Conservation (phyloP, 2,888 invertebrate species). For the Eilema caniola region DNA sequence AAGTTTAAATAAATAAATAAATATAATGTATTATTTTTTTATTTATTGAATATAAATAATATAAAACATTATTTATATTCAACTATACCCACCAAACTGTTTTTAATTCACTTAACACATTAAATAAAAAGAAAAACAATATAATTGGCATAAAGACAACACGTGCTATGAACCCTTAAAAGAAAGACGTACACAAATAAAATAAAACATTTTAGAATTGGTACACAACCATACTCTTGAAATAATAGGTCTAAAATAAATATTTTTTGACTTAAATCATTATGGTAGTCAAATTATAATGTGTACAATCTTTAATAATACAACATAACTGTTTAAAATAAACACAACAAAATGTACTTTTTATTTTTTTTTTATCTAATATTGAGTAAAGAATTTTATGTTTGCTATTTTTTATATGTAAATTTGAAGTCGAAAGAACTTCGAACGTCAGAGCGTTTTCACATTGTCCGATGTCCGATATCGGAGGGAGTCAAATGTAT, state of each 20-base stretch:
- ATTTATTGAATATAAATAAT: too few relatives aligned
- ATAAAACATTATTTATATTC: not conserved
- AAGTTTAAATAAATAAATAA: too few relatives aligned
- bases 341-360: slow-evolving; percentile 50
- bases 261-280: not conserved
- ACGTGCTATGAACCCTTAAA: slow-evolving; percentile 60
- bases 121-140: slow-evolving; percentile 15
- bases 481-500: too few relatives aligned
- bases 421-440: not conserved
- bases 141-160: slow-evolving; percentile 60
- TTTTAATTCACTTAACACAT: slow-evolving; percentile 9
- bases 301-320: slow-evolving; percentile 51
- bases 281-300: not conserved
- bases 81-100: slow-evolving; percentile 11
- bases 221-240: not conserved
- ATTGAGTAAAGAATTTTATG: not conserved
- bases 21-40: too few relatives aligned
- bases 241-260: not conserved
- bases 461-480: too few relatives aligned
- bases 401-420: not conserved
- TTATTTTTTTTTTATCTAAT: not conserved
- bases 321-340: slow-evolving; percentile 44
- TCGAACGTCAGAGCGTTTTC: too few relatives aligned
- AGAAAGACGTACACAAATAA: slow-evolving; percentile 60
- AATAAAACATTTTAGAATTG: slow-evolving; percentile 1